A percentile compares a stretch with the other conserved stretches of the same genome.
Conservation (phyloP, 2,888 invertebrate species). For the Melieria crassipennis region DNA sequence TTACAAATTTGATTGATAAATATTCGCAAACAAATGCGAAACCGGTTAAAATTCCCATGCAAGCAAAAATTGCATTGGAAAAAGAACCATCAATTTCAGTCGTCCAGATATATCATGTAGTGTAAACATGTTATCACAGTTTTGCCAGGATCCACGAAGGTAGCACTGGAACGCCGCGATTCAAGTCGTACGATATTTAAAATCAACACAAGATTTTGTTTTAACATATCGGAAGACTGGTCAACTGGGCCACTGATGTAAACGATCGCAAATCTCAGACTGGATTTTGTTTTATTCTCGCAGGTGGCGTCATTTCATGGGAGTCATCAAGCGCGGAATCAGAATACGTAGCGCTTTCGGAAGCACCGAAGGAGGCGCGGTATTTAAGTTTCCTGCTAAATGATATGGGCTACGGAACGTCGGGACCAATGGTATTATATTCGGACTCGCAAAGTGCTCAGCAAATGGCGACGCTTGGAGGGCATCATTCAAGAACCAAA, state of each 20-base stretch:
- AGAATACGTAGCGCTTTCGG: conserved; percentile 31
- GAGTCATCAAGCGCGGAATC: conserved; percentile 39
- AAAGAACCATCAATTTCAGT: conserved; percentile 31
- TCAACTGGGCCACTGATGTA: too few species aligned
- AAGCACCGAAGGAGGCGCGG: conserved; percentile 33
- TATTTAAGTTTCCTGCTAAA: conserved; percentile 23
- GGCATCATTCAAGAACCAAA: too few species aligned
- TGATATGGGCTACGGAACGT: too few species aligned
- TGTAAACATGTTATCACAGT: conserved; percentile 31
- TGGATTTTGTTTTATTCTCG: too few species aligned
- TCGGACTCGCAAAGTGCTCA: too few species aligned
- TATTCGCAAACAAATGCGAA: conserved; percentile 25
- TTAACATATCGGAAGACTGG: too few species aligned
- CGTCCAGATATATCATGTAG: conserved; percentile 30
- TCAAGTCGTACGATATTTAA: too few species aligned
- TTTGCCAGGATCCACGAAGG: conserved; percentile 28
- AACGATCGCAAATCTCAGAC: too few species aligned
- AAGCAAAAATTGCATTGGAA: conserved; percentile 27
- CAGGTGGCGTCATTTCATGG: conserved; percentile 22
- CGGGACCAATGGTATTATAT: too few species aligned
- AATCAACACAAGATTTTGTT: too few species aligned
- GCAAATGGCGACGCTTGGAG: too few species aligned
- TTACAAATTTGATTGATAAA: conserved; percentile 24
- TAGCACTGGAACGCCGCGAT: conserved; percentile 31
- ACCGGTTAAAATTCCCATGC: conserved; percentile 21